Conservation (phyloP, 2,888 invertebrate genomes). For the Neoascia interrupta region DNA sequence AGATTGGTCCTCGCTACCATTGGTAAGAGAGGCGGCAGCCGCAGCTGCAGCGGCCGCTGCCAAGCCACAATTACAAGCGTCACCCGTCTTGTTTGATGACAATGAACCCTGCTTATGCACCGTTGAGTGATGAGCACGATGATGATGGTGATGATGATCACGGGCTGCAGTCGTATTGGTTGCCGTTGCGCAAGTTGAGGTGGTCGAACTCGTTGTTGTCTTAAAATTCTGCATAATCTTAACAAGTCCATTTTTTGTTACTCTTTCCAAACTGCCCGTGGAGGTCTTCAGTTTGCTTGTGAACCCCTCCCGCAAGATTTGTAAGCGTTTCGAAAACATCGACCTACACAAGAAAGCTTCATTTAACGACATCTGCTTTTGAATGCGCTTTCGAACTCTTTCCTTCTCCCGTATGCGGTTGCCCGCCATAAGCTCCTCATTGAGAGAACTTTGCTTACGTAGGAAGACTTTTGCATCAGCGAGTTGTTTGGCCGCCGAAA, state of each 20-base stretch:
- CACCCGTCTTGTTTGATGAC: constrained; percentile 28
- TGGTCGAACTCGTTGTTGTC: constrained; percentile 80
- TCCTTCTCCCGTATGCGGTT: constrained; percentile 92
- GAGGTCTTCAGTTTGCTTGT: constrained; percentile 91
- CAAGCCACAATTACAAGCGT: constrained; percentile 71
- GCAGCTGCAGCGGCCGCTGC: constrained; percentile 69
- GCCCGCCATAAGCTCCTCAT: constrained; percentile 94
- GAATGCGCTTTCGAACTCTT: constrained; percentile 89
- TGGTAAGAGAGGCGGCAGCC: constrained; percentile 71
- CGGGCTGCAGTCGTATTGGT: constrained; percentile 58
- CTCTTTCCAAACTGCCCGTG: constrained; percentile 90
- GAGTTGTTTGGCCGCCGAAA: constrained; percentile 54
- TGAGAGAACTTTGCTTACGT: constrained; percentile 90
- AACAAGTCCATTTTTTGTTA: constrained; percentile 89
- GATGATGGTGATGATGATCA: constrained; percentile 58
- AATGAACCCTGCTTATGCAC: constrained; percentile 70
- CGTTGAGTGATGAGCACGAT: constrained; percentile 61
- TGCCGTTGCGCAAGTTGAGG: constrained; percentile 72
- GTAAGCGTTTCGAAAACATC: constrained; percentile 78
- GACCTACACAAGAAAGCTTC: constrained; percentile 88
- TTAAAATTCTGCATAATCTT: constrained; percentile 92
- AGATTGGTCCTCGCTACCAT: constrained; percentile 74
- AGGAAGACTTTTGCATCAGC: constrained; percentile 77
- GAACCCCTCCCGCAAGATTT: constrained; percentile 83
- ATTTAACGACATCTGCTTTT: constrained; percentile 93